Conservation (phyloP, 2,797 vertebrate species). For the Danio aesculapii region DNA sequence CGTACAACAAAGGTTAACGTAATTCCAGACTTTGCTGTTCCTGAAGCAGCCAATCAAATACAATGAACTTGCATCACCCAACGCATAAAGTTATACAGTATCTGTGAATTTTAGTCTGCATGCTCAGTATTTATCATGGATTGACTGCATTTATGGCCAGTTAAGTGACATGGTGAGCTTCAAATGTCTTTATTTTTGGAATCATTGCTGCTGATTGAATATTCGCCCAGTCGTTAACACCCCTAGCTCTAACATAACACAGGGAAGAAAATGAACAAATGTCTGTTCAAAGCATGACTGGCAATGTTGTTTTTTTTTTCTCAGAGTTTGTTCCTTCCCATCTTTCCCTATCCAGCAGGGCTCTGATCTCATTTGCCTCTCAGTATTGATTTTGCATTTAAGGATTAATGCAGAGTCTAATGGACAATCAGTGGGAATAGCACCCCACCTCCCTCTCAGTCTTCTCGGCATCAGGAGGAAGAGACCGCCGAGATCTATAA, state of each 20-base stretch:
- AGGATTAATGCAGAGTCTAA: constrained; percentile 59
- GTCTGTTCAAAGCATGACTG: constrained; percentile 9
- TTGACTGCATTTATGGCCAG: no score
- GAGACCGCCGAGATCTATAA: constrained; percentile 44
- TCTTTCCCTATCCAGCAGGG: constrained; percentile 32
- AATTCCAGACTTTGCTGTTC: no score
- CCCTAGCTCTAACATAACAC: not conserved
- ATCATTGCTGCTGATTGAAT: no score
- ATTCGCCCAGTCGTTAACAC: no score
- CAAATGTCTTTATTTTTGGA: no score
- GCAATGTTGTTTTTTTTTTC: not conserved
- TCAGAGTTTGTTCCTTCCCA: not conserved
- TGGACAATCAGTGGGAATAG: constrained; percentile 54
- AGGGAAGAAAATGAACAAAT: constrained; percentile 22
- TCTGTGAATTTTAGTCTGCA: no score
- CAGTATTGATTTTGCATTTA: constrained; percentile 59
- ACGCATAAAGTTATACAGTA: no score
- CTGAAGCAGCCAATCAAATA: no score
- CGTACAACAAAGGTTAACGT: no score
- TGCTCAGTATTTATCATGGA: no score
- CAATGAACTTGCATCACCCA: no score
- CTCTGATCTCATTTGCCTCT: constrained; percentile 54
- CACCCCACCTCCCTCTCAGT: constrained; percentile 40
- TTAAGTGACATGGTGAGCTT: no score
- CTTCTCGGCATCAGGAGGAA: constrained; percentile 34